These are phyloP conservation scores for Macrotus californicus DNA, from an alignment of 2,113 vertebrate species.

Conservation along the genomic window DNA sequence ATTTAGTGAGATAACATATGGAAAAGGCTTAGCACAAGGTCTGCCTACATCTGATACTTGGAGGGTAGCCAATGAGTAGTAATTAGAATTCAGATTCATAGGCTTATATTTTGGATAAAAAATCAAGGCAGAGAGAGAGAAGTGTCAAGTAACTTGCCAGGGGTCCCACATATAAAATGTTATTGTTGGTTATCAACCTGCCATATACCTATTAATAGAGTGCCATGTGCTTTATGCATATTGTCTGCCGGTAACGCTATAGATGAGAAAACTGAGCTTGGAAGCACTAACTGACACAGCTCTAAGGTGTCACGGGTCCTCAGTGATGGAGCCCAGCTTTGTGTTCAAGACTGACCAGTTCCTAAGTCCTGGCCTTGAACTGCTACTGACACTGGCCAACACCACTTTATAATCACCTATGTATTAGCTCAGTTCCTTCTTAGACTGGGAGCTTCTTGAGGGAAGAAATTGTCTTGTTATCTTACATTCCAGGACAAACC, in stretches of 20 bases:
- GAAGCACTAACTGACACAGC: background rate
- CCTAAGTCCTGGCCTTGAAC: background rate
- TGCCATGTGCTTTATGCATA: background rate
- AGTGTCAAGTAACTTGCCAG: background rate
- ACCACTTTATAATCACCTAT: background rate
- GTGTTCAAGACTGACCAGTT: background rate
- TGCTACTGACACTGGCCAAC: background rate
- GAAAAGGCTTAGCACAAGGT: background rate
- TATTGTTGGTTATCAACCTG: background rate
- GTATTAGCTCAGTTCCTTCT: background rate
- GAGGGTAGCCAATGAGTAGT: background rate
- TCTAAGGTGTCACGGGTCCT: background rate
- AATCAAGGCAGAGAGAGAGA: background rate
- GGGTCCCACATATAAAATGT: background rate
- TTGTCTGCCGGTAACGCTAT: background rate
- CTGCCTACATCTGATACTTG: background rate
- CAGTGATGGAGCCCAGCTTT: background rate
- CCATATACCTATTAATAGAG: background rate
- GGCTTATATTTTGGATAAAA: background rate
- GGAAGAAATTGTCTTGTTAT: background rate
- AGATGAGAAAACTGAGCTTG: background rate
- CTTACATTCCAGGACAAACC: background rate
- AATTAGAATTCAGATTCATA: background rate
- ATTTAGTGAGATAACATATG: background rate
- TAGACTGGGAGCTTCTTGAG: fast-evolving